phyloP scores from a whole-genome alignment of 1,140 invertebrate species.

The Aphelinus atriplicis region DNA sequence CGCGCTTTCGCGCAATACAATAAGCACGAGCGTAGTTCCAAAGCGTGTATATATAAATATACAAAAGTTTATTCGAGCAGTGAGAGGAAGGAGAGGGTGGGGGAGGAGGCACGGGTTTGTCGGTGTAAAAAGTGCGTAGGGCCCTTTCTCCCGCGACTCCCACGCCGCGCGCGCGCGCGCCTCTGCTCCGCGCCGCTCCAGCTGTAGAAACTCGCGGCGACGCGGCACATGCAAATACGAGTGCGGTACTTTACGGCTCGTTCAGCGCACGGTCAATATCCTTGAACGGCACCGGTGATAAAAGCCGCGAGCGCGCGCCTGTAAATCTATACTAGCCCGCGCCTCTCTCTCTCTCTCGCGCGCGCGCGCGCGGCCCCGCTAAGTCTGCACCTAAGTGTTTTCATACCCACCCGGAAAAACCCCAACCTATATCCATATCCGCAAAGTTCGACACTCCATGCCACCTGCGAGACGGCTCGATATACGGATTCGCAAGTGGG shows the following conservation, averaged over 20 bases:
- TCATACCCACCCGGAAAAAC: neutral
- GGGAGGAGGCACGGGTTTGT: neutral
- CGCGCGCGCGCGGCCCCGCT: neutral
- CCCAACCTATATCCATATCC: no score
- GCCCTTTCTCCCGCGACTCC: conserved; percentile 38
- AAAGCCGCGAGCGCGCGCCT: conserved; percentile 45
- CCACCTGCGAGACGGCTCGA: no score
- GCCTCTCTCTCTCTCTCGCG: no score
- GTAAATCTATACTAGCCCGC: conserved; percentile 43
- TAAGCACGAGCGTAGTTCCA: no score
- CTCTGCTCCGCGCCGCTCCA: no score
- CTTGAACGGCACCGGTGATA: conserved; percentile 49
- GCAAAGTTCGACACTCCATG: no score
- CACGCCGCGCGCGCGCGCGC: conserved; percentile 44
- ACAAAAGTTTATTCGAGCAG: neutral
- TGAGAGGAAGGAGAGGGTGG: neutral
- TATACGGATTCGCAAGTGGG: no score
- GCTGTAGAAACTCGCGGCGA: no score
- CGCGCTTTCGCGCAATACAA: no score
- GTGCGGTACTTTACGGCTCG: neutral
- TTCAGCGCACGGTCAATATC: conserved; percentile 52
- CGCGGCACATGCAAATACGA: no score
- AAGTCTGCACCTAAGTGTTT: conserved; percentile 27
- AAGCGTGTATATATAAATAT: no score
- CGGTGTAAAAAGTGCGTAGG: no score